These are phyloP conservation scores for Linnaemya tessellans DNA, from an alignment of 2,888 invertebrate genomes.

Conservation along the genomic window DNA sequence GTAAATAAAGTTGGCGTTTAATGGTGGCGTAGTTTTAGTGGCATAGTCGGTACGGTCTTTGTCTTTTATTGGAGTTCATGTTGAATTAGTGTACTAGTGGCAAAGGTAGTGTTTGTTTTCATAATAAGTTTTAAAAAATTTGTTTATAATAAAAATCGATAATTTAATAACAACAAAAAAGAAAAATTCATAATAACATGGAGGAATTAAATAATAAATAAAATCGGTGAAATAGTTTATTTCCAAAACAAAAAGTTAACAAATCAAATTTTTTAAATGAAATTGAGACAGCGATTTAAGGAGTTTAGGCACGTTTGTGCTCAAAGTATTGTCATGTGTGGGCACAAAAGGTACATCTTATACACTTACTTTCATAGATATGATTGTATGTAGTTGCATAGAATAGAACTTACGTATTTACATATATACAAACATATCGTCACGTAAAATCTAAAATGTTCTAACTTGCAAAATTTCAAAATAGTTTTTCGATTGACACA, in stretches of 20 bases:
- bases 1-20: conserved; percentile 62
- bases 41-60: conserved; percentile 37
- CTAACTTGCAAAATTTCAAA: no score
- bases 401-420: no score
- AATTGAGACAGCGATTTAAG: conserved; percentile 75
- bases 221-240: not conserved
- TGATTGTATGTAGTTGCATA: not conserved
- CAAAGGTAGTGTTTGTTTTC: conserved; percentile 45
- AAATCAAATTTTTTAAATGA: conserved; percentile 72
- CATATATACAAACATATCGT: no score
- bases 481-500: no score
- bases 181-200: not conserved
- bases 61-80: conserved; percentile 40
- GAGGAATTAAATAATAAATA: not conserved
- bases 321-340: conserved; percentile 73
- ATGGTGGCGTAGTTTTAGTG: conserved; percentile 36
- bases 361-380: not conserved
- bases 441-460: no score
- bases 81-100: conserved; percentile 44
- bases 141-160: conserved; percentile 43
- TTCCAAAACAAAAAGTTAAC: not conserved
- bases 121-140: not conserved
- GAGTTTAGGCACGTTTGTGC: conserved; percentile 73
- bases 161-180: not conserved
- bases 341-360: conserved; percentile 74